Percentiles rank a stretch among this genome's conserved stretches.
Evolutionary conservation across 2,888 invertebrate genomes (phyloP).

Genomic region (Pinctada fucata): DNA sequence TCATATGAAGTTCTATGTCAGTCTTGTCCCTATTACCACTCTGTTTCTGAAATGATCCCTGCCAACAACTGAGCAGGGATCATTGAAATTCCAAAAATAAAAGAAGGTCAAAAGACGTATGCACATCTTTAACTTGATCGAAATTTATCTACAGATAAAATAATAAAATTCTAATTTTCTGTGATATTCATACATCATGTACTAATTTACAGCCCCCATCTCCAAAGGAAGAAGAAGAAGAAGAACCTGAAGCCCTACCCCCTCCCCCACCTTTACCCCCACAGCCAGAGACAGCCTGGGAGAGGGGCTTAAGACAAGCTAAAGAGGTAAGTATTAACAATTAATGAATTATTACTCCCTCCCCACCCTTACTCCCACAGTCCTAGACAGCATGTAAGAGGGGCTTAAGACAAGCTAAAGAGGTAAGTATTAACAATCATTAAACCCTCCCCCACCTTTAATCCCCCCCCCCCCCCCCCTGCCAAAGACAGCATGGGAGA

Average conservation of each 20-base stretch:
- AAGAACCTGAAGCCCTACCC: constrained; percentile 17
- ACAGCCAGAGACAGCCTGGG: constrained; percentile 92
- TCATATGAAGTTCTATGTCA: too few relatives aligned
- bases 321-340: constrained; percentile 83
- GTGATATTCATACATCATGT: too few relatives aligned
- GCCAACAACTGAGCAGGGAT: too few relatives aligned
- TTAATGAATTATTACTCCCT: too few relatives aligned
- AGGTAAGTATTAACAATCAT: constrained; percentile 77
- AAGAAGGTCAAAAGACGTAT: too few relatives aligned
- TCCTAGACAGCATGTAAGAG: constrained; percentile 96
- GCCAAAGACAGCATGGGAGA: constrained; percentile 94
- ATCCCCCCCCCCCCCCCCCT: constrained; percentile 66
- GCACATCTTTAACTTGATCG: too few relatives aligned
- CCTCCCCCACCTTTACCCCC: constrained; percentile 69
- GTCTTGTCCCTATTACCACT: too few relatives aligned
- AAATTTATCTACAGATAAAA: too few relatives aligned
- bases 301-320: constrained; percentile 94
- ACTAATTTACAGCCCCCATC: too few relatives aligned
- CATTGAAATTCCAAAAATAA: too few relatives aligned
- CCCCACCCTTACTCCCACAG: constrained; percentile 68
- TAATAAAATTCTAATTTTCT: too few relatives aligned
- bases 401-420: constrained; percentile 95
- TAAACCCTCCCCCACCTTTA: constrained; percentile 62
- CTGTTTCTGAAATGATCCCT: too few relatives aligned
- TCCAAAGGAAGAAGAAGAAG: constrained; percentile 9